Percentiles rank a stretch among this genome's conserved stretches.
These are phyloP conservation scores for Notamacropus eugenii DNA, from an alignment of 2,797 vertebrate genomes.

Conservation along the genomic window DNA sequence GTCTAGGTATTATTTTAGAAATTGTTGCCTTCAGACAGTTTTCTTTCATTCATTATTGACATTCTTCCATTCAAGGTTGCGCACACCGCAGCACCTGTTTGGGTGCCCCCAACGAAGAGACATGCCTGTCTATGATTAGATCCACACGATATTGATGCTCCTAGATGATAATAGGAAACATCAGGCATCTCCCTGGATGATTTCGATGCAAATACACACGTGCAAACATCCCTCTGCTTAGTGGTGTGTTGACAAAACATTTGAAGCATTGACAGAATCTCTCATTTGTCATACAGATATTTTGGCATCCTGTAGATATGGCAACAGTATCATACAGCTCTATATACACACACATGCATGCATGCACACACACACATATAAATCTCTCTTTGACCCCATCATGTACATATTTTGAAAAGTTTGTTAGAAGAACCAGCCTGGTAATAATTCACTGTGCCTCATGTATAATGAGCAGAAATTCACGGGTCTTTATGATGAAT, in stretches of 20 bases:
- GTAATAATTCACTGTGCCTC: conserved; percentile 95
- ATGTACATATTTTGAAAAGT: conserved; percentile 89
- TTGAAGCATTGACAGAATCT: conserved; percentile 51
- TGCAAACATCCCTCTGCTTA: background rate
- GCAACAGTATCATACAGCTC: conserved; percentile 47
- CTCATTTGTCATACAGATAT: conserved; percentile 42
- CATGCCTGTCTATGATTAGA: conserved; percentile 2
- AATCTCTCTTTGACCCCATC: conserved; percentile 88
- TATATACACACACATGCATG: conserved; percentile 29
- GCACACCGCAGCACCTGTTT: conserved; percentile 29
- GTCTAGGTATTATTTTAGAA: background rate
- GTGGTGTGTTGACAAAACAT: background rate
- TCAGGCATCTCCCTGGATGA: background rate
- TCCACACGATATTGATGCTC: background rate
- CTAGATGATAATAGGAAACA: background rate
- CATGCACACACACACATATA: conserved; percentile 60
- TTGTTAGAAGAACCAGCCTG: conserved; percentile 87
- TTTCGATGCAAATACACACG: background rate
- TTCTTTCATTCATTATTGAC: conserved; percentile 20
- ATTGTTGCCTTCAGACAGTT: background rate
- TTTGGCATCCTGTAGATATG: conserved; percentile 32
- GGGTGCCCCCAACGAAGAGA: background rate
- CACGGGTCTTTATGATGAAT: conserved; percentile 95
- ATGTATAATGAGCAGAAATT: conserved; percentile 97
- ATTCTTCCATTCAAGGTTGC: background rate